These are phyloP conservation scores for Galerucella nymphaeae DNA, from an alignment of 2,888 invertebrate species.

Conservation along the genomic window DNA sequence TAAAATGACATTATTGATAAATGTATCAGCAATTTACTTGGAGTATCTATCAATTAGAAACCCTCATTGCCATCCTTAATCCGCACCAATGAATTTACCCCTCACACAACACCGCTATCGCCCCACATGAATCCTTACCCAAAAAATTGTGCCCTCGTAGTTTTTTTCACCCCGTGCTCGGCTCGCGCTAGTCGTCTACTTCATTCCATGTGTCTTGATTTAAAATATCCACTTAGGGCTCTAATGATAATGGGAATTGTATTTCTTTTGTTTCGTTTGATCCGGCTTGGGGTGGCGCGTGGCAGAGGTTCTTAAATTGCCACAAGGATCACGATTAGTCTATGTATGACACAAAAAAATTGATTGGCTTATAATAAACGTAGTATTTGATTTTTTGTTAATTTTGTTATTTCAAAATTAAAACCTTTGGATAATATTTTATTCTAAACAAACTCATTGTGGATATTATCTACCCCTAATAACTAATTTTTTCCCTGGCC, in stretches of 20 bases:
- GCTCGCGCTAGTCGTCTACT: conserved; percentile 42
- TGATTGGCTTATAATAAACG: not conserved
- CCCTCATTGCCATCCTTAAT: not conserved
- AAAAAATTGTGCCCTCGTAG: conserved; percentile 40
- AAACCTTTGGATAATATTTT: too few relatives aligned
- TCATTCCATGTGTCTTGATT: conserved; percentile 56
- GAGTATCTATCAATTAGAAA: not conserved
- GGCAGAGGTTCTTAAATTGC: conserved; percentile 34
- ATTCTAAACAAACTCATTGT: too few relatives aligned
- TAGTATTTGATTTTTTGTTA: not conserved
- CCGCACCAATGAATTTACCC: conserved; percentile 36
- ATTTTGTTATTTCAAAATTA: too few relatives aligned
- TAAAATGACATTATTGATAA: not conserved
- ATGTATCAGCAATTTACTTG: not conserved
- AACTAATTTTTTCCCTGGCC: too few relatives aligned
- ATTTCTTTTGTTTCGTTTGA: conserved; percentile 43
- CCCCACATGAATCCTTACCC: conserved; percentile 42
- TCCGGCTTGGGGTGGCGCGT: conserved; percentile 36
- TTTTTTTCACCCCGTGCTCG: conserved; percentile 51
- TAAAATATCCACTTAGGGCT: conserved; percentile 49
- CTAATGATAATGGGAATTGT: conserved; percentile 45
- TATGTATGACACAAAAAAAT: conserved; percentile 15
- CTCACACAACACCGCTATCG: conserved; percentile 17
- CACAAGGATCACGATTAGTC: conserved; percentile 32
- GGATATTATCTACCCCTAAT: too few relatives aligned